Conservation (phyloP, 2,113 vertebrate genomes). For the Triplophysa tibetana region DNA sequence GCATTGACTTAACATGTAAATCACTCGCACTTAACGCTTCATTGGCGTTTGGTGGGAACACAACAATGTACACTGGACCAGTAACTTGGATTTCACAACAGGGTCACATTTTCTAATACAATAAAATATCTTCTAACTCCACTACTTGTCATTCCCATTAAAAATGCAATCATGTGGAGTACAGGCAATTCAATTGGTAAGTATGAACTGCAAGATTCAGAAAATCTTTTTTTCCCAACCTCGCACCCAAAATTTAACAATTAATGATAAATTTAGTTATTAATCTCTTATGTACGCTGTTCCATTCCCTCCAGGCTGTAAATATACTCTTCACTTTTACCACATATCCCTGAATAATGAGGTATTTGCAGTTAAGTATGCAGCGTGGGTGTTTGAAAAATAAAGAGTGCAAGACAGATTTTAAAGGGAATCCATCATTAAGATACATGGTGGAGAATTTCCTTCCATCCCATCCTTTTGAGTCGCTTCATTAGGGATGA, state of each 20-base stretch:
- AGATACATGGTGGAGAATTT: conserved; percentile 63
- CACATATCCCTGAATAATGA: conserved; percentile 22
- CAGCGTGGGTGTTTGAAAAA: neutral
- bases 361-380: conserved; percentile 30
- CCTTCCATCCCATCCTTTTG: conserved; percentile 56
- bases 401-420: conserved; percentile 31
- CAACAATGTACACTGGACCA: too few relatives aligned
- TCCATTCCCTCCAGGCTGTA: conserved; percentile 13
- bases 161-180: neutral
- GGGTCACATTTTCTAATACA: too few relatives aligned
- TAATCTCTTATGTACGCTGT: conserved; percentile 2
- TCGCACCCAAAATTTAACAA: too few relatives aligned
- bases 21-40: too few relatives aligned
- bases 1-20: too few relatives aligned
- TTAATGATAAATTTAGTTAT: neutral
- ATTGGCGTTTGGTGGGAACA: too few relatives aligned
- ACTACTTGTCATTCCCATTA: neutral
- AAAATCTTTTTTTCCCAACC: neutral
- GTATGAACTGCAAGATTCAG: too few relatives aligned
- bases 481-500: conserved; percentile 67
- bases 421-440: conserved; percentile 60
- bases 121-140: too few relatives aligned
- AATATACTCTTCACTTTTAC: too few relatives aligned
- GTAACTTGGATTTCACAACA: too few relatives aligned
- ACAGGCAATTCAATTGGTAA: neutral